Conservation (phyloP, 35 echinoderm and acorn worm genomes). For the Heliocidaris tuberculata region DNA sequence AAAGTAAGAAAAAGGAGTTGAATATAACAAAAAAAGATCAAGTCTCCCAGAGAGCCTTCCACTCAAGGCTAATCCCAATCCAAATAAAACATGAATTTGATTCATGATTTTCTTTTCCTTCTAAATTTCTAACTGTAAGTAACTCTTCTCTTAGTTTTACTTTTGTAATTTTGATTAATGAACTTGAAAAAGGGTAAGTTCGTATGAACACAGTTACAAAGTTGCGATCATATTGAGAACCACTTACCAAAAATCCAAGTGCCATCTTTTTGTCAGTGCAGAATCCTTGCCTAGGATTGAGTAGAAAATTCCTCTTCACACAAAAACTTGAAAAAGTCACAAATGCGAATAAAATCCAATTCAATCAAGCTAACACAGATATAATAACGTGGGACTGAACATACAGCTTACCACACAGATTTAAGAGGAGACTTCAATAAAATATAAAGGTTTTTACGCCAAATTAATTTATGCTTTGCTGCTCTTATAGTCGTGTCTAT, state of each 20-base stretch:
- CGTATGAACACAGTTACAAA: not conserved
- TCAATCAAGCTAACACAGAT: not conserved
- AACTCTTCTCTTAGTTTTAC: too few relatives aligned
- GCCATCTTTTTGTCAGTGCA: not conserved
- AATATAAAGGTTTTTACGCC: not conserved
- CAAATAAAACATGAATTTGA: too few relatives aligned
- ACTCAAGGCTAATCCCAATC: not conserved
- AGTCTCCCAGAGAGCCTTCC: not conserved
- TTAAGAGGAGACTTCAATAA: not conserved
- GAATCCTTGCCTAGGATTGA: too few relatives aligned
- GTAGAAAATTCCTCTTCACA: too few relatives aligned
- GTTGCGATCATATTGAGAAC: not conserved
- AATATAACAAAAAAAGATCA: not conserved
- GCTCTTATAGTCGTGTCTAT: not conserved
- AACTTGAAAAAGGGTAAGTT: not conserved
- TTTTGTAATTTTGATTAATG: not conserved
- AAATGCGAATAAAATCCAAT: too few relatives aligned
- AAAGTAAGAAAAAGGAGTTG: not conserved
- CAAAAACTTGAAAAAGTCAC: too few relatives aligned
- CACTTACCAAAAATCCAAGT: conserved; percentile 29
- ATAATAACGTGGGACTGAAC: not conserved
- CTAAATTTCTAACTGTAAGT: too few relatives aligned
- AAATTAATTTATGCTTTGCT: not conserved
- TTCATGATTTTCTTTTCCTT: too few relatives aligned
- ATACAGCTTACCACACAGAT: not conserved